A percentile compares a stretch with the other conserved stretches of the same genome.
Conservation (phyloP, 2,888 invertebrate genomes). For the Protodeltote pygarga region DNA sequence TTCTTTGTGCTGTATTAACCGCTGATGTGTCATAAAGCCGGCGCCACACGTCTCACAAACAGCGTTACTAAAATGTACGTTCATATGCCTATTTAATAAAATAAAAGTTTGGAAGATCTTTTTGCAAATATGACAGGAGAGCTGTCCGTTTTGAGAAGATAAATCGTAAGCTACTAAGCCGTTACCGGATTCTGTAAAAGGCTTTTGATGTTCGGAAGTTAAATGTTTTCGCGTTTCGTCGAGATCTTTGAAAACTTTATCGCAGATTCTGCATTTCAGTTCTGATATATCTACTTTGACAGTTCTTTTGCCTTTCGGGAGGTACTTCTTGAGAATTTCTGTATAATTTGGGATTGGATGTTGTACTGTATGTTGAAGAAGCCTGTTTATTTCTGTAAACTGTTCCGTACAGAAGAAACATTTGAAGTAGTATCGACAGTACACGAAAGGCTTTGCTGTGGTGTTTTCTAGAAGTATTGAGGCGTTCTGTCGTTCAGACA, state of each 20-base stretch:
- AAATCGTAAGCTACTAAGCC: slow-evolving; percentile 71
- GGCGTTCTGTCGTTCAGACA: slow-evolving; percentile 73
- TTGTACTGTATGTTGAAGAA: slow-evolving; percentile 60
- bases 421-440: slow-evolving; percentile 73
- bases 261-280: slow-evolving; percentile 69
- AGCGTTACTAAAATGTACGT: slow-evolving; percentile 74
- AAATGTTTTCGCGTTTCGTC: slow-evolving; percentile 66
- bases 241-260: slow-evolving; percentile 49
- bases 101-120: slow-evolving; percentile 73
- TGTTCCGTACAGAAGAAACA: slow-evolving; percentile 73
- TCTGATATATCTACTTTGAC: slow-evolving; percentile 74
- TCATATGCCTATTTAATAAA: slow-evolving; percentile 75
- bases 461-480: slow-evolving; percentile 65
- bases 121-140: slow-evolving; percentile 67
- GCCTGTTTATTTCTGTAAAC: slow-evolving; percentile 60
- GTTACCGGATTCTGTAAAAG: slow-evolving; percentile 68
- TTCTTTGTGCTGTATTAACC: slow-evolving; percentile 71
- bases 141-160: slow-evolving; percentile 60
- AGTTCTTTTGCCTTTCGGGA: slow-evolving; percentile 71
- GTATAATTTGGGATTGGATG: slow-evolving; percentile 62
- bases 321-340: slow-evolving; percentile 61
- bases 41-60: slow-evolving; percentile 75
- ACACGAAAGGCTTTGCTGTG: slow-evolving; percentile 69
- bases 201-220: slow-evolving; percentile 52
- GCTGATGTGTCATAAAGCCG: slow-evolving; percentile 72